Percentiles rank a stretch among this genome's conserved stretches.
Conservation (phyloP, 2,888 invertebrate genomes). For the Ernsta delagoae region DNA sequence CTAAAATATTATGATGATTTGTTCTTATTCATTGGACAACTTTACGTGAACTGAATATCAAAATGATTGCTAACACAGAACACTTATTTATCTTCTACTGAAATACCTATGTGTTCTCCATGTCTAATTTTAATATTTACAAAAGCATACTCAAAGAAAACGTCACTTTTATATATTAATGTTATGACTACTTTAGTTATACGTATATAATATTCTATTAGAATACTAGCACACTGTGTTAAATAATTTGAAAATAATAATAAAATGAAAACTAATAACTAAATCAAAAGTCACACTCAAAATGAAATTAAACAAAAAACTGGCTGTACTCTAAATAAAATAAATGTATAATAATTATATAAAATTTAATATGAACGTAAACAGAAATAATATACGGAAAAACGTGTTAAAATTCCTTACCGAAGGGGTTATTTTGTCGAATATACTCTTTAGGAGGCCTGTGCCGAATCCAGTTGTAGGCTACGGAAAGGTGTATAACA, state of each 20-base stretch:
- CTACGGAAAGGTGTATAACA: slow-evolving; percentile 85
- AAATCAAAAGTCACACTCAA: slow-evolving; percentile 70
- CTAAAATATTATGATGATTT: slow-evolving; percentile 3
- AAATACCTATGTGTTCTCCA: slow-evolving; percentile 49
- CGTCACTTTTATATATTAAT: slow-evolving; percentile 63
- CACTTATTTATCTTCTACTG: slow-evolving; percentile 36
- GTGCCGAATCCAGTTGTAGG: slow-evolving; percentile 85
- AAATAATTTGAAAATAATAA: slow-evolving; percentile 55
- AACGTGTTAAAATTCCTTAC: slow-evolving; percentile 85
- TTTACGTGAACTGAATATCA: slow-evolving; percentile 9
- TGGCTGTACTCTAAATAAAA: slow-evolving; percentile 68
- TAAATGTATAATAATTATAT: slow-evolving; percentile 55
- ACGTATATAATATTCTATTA: slow-evolving; percentile 61
- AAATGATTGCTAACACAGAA: slow-evolving; percentile 61
- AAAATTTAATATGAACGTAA: slow-evolving; percentile 67
- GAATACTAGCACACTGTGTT: slow-evolving; percentile 81
- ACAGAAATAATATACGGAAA: slow-evolving; percentile 67
- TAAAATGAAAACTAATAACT: slow-evolving; percentile 70
- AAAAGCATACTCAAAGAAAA: slow-evolving; percentile 80
- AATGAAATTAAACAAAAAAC: slow-evolving; percentile 53
- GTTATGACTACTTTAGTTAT: slow-evolving; percentile 66
- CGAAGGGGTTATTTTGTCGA: slow-evolving; percentile 86
- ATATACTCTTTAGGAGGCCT: slow-evolving; percentile 86
- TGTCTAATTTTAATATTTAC: slow-evolving; percentile 71
- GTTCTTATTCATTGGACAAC: background rate